These are phyloP conservation scores for Hiodon alosoides DNA, from an alignment of 2,113 vertebrate genomes.

Conservation along the genomic window DNA sequence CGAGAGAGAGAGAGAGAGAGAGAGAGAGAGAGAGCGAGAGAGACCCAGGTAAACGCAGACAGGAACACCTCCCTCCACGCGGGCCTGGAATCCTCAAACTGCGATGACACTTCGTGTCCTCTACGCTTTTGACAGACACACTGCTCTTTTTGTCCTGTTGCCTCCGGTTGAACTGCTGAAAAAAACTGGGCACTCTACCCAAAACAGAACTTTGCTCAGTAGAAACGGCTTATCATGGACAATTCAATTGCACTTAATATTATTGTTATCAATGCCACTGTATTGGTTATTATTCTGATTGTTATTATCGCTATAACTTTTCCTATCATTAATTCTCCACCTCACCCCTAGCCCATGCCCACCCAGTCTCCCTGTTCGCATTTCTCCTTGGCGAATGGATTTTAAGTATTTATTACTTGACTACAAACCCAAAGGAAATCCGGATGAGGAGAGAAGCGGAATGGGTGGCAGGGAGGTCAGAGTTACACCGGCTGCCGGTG, in stretches of 20 bases:
- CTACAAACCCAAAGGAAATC: background rate
- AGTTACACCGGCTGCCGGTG: too few relatives aligned
- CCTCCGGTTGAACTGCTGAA: constrained; percentile 43
- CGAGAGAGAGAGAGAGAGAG: background rate
- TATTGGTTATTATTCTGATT: constrained; percentile 26
- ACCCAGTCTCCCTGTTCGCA: constrained; percentile 12
- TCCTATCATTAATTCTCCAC: constrained; percentile 30
- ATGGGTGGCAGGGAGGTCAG: background rate
- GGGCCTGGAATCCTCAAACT: background rate
- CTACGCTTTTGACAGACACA: constrained; percentile 41
- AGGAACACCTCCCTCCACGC: background rate
- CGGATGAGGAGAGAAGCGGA: background rate
- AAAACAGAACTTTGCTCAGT: constrained; percentile 22
- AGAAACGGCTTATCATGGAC: constrained; percentile 39
- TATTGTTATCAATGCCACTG: constrained; percentile 27
- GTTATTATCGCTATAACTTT: constrained; percentile 39
- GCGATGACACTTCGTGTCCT: constrained; percentile 17
- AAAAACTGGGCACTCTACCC: constrained; percentile 11
- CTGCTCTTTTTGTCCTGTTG: constrained; percentile 34
- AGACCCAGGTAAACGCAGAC: background rate
- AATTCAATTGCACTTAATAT: constrained; percentile 25
- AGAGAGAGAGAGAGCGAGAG: too few relatives aligned
- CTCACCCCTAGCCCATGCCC: background rate
- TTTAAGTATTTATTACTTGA: too few relatives aligned
- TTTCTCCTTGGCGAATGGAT: too few relatives aligned